A percentile compares a stretch with the other conserved stretches of the same genome.
These are phyloP conservation scores for Nephrotoma guestfalica DNA, from an alignment of 2,888 invertebrate species.

Conservation along the genomic window DNA sequence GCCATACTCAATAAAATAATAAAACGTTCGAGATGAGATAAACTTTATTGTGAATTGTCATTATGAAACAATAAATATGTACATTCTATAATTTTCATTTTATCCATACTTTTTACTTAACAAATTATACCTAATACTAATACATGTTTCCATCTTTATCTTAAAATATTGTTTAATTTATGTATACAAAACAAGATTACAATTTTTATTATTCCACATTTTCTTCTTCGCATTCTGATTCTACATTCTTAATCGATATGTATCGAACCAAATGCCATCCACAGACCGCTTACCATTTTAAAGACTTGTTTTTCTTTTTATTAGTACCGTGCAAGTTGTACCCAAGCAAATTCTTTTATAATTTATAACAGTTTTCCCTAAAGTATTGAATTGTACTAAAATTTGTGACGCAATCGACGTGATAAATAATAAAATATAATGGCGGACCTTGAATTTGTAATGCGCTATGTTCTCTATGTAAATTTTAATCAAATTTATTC, in stretches of 20 bases:
- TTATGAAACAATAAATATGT: background rate
- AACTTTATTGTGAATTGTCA: background rate
- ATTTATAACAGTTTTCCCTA: background rate
- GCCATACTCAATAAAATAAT: background rate
- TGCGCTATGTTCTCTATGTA: background rate
- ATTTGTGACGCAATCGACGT: background rate
- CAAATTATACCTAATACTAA: background rate
- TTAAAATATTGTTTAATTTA: background rate
- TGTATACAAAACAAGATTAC: background rate
- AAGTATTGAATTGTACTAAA: background rate
- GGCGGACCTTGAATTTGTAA: background rate
- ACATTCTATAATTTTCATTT: background rate
- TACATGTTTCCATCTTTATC: background rate
- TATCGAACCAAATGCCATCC: background rate
- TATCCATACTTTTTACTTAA: background rate
- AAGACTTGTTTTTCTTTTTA: background rate
- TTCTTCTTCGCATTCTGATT: background rate
- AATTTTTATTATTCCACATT: background rate
- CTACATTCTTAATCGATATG: background rate
- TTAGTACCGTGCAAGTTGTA: background rate
- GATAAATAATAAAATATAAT: background rate
- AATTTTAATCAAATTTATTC: background rate
- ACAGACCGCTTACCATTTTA: background rate
- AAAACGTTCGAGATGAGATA: background rate
- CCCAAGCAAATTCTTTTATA: background rate